Base-by-base conservation (phyloP, 23 tunicate genomes). In the Trididemnum miniatum region DNA sequence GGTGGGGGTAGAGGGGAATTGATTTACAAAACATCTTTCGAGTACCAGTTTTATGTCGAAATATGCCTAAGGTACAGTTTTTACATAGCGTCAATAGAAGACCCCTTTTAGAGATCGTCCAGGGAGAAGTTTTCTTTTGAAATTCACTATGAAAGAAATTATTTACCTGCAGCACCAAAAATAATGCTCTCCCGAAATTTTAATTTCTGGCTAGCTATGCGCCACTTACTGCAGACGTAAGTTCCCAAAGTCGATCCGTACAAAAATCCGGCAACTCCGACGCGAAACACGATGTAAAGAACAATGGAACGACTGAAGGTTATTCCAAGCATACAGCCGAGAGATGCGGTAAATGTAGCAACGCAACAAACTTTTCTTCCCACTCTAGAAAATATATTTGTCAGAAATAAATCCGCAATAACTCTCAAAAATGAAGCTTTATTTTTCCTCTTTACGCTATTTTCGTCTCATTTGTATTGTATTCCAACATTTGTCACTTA, bases 221-320 rank as follows among this genome's bases (percentile, higher is more conserved):
- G n/a, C n/a, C 38, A 73, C 87, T 82, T 77, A 88, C 93, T 66
- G 72, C 77, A 88, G 31, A 88, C 93, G 39, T 37, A 88, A 20
- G 84, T 38, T 9, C 79, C 87, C 20, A 88, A 63, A 30, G 73
- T 71, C 20, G 84, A 31, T 27, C 93, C 93, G 59, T 83, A 88
- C 0, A 37, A 49, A 30, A 88, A 88, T 1, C 63, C 72, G 1
- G 93, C 84, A 32, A 39, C 32, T 2, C 24, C 35, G 35, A 36
- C 71, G 9, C 93, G 71, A n/a, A 67, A 50, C 2, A 35, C 75
- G 12, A 83, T 66, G 49, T 82, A 88, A 51, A 77, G 59, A 31
- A 31, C 87, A 1, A 76, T 79, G 20, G 87, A 83, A 1, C 28
- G 59, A 20, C 76, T 33, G 36, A 72, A 82, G 9, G 87, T 24